Percentiles rank a stretch among this genome's conserved stretches.
Conservation (phyloP, 2,113 vertebrate genomes). For the Coryphaenoides rupestris region DNA sequence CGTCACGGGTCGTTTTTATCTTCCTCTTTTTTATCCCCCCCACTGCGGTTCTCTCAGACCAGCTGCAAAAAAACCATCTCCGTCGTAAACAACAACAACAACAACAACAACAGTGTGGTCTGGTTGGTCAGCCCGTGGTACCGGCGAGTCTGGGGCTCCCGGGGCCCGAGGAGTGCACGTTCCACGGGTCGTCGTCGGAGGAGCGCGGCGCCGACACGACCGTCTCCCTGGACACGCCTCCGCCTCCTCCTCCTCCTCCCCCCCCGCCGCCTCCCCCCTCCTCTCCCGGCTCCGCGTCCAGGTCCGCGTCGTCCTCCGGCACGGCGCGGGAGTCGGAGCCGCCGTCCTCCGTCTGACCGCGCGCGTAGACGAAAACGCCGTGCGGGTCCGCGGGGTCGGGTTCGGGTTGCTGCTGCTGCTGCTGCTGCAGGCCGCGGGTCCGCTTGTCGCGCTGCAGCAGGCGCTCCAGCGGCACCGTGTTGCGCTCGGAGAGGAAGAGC, state of each 20-base stretch:
- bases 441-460: constrained; percentile 82
- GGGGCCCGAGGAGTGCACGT: constrained; percentile 62
- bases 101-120: neutral
- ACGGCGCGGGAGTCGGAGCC: constrained; percentile 75
- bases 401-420: too few relatives aligned
- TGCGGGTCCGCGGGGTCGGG: constrained; percentile 70
- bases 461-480: constrained; percentile 81
- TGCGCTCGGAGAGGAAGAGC: constrained; percentile 81
- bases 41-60: constrained; percentile 44
- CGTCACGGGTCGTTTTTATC: too few relatives aligned
- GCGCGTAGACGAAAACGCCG: constrained; percentile 43
- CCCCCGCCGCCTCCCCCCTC: constrained; percentile 50
- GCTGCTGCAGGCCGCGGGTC: constrained; percentile 54
- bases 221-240: constrained; percentile 67
- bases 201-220: constrained; percentile 45
- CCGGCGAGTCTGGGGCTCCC: constrained; percentile 69
- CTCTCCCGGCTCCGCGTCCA: constrained; percentile 39
- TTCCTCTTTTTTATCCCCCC: too few relatives aligned
- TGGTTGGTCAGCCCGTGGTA: constrained; percentile 36
- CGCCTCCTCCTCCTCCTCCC: constrained; percentile 47
- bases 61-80: constrained; percentile 39
- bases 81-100: neutral
- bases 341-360: constrained; percentile 49
- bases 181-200: constrained; percentile 77
- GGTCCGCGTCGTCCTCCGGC: constrained; percentile 61